A percentile compares a stretch with the other conserved stretches of the same genome.
These are phyloP conservation scores for Nerophis ophidion DNA, from an alignment of 2,113 vertebrate genomes.

Conservation along the genomic window DNA sequence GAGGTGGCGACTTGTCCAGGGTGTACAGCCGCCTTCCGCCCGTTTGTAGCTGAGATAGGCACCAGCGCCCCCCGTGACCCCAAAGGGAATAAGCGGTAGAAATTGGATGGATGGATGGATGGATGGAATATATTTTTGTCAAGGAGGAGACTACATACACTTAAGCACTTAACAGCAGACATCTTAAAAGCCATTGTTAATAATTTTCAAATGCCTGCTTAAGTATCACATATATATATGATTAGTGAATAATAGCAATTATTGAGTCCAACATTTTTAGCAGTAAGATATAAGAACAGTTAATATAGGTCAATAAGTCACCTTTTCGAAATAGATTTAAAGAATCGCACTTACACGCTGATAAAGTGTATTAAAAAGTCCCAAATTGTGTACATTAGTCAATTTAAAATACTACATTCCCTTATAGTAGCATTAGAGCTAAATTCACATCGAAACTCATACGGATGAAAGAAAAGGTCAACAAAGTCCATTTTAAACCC, in stretches of 20 bases:
- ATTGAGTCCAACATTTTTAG: not conserved
- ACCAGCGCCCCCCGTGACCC: too few relatives aligned
- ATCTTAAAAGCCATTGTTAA: not conserved
- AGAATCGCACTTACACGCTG: not conserved
- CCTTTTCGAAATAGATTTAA: not conserved
- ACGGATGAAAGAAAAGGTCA: conserved; percentile 10
- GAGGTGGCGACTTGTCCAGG: too few relatives aligned
- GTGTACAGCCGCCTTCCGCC: too few relatives aligned
- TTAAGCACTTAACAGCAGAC: not conserved
- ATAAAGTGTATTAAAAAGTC: too few relatives aligned
- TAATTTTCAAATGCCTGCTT: not conserved
- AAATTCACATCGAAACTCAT: too few relatives aligned
- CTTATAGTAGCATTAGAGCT: too few relatives aligned
- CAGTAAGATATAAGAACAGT: not conserved
- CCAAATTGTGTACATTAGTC: too few relatives aligned
- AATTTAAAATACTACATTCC: too few relatives aligned
- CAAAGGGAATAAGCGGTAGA: too few relatives aligned
- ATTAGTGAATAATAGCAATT: not conserved
- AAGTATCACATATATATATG: not conserved
- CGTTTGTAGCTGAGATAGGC: too few relatives aligned
- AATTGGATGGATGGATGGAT: too few relatives aligned
- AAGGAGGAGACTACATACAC: not conserved
- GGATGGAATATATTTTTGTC: not conserved
- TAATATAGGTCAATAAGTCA: not conserved
- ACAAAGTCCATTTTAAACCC: conserved; percentile 1